A percentile compares a stretch with the other conserved stretches of the same genome.
These are phyloP conservation scores for Scolopax rusticola DNA, from an alignment of 2,797 vertebrate genomes.

Conservation along the genomic window DNA sequence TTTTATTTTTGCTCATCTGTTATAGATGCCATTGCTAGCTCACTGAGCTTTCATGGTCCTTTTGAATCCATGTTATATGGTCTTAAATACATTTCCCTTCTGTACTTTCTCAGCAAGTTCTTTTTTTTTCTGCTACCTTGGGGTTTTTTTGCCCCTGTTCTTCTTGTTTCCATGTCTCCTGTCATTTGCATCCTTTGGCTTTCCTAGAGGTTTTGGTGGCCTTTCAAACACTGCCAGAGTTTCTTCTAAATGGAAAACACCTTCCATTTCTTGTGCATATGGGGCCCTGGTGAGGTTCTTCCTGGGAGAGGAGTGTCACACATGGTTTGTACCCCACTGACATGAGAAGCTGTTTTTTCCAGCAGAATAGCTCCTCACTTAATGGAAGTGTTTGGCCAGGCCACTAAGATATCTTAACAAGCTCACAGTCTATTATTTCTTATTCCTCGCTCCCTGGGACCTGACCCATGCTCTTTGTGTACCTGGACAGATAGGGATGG, in stretches of 20 bases:
- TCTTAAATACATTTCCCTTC: not conserved
- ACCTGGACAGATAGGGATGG: not conserved
- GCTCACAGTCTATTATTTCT: not conserved
- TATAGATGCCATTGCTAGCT: not conserved
- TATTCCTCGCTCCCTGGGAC: rapidly evolving
- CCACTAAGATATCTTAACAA: not conserved
- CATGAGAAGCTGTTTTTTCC: not conserved
- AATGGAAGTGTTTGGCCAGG: not conserved
- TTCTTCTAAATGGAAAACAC: not conserved
- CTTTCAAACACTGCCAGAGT: not conserved
- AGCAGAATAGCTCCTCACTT: not conserved
- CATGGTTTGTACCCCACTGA: not conserved
- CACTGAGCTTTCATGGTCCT: not conserved
- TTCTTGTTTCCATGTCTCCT: not conserved
- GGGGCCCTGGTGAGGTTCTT: not conserved
- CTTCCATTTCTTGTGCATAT: not conserved
- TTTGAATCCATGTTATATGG: not conserved
- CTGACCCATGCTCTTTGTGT: not conserved
- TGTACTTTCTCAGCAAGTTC: not conserved
- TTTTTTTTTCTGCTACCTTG: not conserved
- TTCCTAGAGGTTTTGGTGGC: not conserved
- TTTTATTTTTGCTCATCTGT: not conserved
- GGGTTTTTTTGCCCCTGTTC: not conserved
- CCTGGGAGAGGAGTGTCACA: not conserved
- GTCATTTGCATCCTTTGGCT: not conserved